Percentiles rank a stretch among this genome's conserved stretches.
Evolutionary conservation across 1,140 invertebrate species (phyloP).

Genomic region (Zaprionus lachaisei): DNA sequence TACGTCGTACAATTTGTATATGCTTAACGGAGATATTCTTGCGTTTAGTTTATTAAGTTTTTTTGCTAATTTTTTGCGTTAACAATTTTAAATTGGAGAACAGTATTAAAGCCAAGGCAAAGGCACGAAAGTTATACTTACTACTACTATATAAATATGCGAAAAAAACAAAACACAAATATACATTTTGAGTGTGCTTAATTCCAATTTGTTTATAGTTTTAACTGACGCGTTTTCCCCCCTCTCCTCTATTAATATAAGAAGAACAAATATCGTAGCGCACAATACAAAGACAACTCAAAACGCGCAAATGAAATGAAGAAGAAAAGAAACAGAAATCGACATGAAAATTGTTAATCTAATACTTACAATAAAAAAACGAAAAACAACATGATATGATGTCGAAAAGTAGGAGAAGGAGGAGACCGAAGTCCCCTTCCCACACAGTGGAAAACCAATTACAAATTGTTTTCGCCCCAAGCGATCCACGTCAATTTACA

Average conservation of each 20-base stretch:
- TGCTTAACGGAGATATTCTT: conserved; percentile 48
- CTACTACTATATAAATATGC: conserved; percentile 23
- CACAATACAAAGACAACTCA: conserved; percentile 53
- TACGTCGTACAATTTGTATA: conserved; percentile 32
- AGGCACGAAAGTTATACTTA: conserved; percentile 64
- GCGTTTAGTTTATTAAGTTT: conserved; percentile 61
- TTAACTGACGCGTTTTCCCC: conserved; percentile 44
- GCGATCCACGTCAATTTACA: conserved; percentile 49
- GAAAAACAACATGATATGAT: conserved; percentile 26
- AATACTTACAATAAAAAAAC: conserved; percentile 45
- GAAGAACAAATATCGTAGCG: conserved; percentile 15
- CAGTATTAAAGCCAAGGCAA: conserved; percentile 76
- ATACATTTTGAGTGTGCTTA: conserved; percentile 62
- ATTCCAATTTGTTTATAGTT: conserved; percentile 74
- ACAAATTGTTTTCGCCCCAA: conserved; percentile 67
- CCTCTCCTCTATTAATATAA: conserved; percentile 18
- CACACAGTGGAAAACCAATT: conserved; percentile 19
- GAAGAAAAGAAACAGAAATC: conserved; percentile 19
- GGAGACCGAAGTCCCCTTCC: background rate
- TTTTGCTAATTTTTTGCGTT: conserved; percentile 64
- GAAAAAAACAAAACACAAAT: conserved; percentile 33
- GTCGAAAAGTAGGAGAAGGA: conserved; percentile 11
- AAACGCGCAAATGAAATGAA: conserved; percentile 52
- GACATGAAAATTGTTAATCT: conserved; percentile 34
- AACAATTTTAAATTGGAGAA: conserved; percentile 80